These are phyloP conservation scores for Australoheros facetus DNA, from an alignment of 2,797 vertebrate species.

Conservation along the genomic window DNA sequence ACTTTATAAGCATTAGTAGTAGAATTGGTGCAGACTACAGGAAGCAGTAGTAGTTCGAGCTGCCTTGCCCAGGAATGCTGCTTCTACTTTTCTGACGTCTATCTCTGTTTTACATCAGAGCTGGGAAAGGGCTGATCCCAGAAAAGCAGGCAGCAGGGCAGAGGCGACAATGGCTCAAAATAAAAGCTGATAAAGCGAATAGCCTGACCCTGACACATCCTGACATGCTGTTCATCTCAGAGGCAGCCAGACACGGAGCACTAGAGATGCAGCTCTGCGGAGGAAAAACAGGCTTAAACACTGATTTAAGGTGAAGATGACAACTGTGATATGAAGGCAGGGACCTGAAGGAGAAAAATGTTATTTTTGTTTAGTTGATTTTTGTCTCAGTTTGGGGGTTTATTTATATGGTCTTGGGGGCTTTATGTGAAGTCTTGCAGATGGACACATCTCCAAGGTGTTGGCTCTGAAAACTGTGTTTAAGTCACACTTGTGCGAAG, in stretches of 20 bases:
- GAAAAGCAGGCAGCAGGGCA: slow-evolving; percentile 20
- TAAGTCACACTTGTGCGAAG: background rate
- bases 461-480: background rate
- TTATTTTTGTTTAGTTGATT: background rate
- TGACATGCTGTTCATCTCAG: slow-evolving; percentile 25
- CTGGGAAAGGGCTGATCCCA: slow-evolving; percentile 48
- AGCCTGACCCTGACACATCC: slow-evolving; percentile 49
- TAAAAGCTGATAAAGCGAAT: slow-evolving; percentile 62
- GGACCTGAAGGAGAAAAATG: background rate
- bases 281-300: background rate
- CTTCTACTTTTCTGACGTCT: background rate
- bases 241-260: background rate
- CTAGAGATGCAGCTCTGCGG: background rate
- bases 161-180: slow-evolving; percentile 40
- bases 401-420: background rate
- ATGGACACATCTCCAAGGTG: background rate
- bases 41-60: background rate
- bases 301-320: background rate
- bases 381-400: background rate
- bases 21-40: background rate
- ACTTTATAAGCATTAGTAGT: background rate
- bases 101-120: slow-evolving; percentile 34
- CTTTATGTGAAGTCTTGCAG: background rate
- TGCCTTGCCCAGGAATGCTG: slow-evolving; percentile 29
- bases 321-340: background rate